Conservation (phyloP, 2,113 vertebrate species). For the Pelecanoides urinatrix region DNA sequence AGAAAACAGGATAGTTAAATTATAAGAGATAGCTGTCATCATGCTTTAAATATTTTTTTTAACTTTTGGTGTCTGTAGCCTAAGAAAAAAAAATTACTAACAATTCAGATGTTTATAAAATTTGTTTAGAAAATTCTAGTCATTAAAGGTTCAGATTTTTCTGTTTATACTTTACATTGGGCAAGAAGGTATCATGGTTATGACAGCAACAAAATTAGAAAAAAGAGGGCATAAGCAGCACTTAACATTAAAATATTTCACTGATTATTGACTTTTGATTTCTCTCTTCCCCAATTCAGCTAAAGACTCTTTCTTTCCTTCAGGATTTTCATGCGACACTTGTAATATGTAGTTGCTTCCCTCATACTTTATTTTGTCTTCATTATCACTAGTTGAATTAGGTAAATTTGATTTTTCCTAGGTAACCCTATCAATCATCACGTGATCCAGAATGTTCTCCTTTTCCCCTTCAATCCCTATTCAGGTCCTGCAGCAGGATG, state of each 20-base stretch:
- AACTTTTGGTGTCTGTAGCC: not conserved
- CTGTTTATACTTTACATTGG: not conserved
- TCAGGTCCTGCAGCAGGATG: not conserved
- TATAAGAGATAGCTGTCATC: not conserved
- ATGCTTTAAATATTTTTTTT: not conserved
- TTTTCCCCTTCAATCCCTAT: not conserved
- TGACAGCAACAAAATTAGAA: not conserved
- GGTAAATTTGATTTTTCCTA: not conserved
- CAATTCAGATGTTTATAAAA: not conserved
- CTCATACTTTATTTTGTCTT: not conserved
- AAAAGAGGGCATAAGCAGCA: not conserved
- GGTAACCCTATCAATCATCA: not conserved
- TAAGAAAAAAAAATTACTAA: not conserved
- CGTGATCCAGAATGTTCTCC: not conserved
- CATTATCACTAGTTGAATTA: not conserved
- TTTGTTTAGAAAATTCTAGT: not conserved
- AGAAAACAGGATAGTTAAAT: not conserved
- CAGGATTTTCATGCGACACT: not conserved
- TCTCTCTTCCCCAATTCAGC: not conserved
- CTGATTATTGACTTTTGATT: not conserved
- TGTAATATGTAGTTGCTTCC: not conserved
- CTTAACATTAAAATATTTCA: not conserved
- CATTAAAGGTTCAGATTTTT: not conserved
- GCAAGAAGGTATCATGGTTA: not conserved
- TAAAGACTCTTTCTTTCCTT: not conserved